Conservation (phyloP, 2,888 invertebrate genomes). For the Amblyjoppa proteus region DNA sequence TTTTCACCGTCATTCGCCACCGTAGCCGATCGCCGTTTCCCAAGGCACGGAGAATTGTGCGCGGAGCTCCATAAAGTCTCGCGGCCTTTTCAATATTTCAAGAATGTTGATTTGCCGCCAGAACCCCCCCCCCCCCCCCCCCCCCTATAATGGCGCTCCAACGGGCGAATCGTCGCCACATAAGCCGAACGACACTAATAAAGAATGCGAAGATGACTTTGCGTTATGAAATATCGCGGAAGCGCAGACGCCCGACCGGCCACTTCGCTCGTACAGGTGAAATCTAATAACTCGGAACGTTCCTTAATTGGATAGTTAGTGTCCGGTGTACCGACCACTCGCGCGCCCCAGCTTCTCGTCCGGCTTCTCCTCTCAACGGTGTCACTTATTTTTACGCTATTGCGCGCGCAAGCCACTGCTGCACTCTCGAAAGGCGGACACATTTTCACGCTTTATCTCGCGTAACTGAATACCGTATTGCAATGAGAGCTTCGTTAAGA, state of each 20-base stretch:
- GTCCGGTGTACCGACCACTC: slow-evolving; percentile 68
- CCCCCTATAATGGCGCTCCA: not conserved
- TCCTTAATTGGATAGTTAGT: slow-evolving; percentile 79
- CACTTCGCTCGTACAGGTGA: slow-evolving; percentile 38
- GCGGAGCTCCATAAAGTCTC: not conserved
- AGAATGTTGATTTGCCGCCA: not conserved
- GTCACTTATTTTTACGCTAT: slow-evolving; percentile 75
- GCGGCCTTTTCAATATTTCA: slow-evolving; percentile 26
- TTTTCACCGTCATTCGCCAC: not conserved
- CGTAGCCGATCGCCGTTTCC: not conserved
- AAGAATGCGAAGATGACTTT: slow-evolving; percentile 57
- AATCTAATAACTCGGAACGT: slow-evolving; percentile 76
- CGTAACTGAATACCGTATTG: slow-evolving; percentile 68
- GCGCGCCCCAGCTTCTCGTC: slow-evolving; percentile 23
- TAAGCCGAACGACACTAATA: slow-evolving; percentile 25
- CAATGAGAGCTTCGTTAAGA: slow-evolving; percentile 66
- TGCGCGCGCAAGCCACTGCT: slow-evolving; percentile 59
- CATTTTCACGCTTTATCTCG: slow-evolving; percentile 17
- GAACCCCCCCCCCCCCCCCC: not conserved
- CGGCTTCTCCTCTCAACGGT: slow-evolving; percentile 41
- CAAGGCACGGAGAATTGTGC: not conserved
- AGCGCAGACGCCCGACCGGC: slow-evolving; percentile 36
- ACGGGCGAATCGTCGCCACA: not conserved
- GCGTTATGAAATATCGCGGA: slow-evolving; percentile 20
- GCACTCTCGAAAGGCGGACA: slow-evolving; percentile 8